Evolutionary conservation across 1,140 invertebrate genomes (phyloP).

Genomic region (Caenorhabditis tropicalis): DNA sequence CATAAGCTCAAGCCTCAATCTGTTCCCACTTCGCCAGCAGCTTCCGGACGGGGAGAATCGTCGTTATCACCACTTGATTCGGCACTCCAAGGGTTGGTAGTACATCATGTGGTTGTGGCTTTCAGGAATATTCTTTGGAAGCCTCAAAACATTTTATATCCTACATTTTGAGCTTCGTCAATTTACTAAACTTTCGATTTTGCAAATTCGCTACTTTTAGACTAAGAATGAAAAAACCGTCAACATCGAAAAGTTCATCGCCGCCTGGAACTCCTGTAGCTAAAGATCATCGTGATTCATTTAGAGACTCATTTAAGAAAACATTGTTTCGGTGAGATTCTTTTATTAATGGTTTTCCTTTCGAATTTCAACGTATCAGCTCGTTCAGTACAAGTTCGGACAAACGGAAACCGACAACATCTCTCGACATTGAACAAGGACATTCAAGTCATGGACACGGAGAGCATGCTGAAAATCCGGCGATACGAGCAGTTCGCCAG

Average conservation of each 20-base stretch:
- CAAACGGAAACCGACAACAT: constrained; percentile 43
- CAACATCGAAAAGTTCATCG: constrained; percentile 3
- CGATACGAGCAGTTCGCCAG: constrained; percentile 36
- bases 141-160: neutral
- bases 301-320: constrained; percentile 9
- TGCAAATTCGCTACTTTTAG: neutral
- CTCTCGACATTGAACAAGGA: constrained; percentile 25
- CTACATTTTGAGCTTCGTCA: neutral
- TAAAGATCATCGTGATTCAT: constrained; percentile 21
- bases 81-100: constrained; percentile 28
- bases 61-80: constrained; percentile 31
- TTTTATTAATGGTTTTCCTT: neutral
- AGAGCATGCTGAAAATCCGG: constrained; percentile 14
- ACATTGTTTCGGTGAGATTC: neutral
- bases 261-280: constrained; percentile 4
- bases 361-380: constrained; percentile 14
- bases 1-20: constrained; percentile 39
- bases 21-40: constrained; percentile 2
- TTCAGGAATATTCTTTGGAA: neutral
- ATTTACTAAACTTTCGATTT: neutral
- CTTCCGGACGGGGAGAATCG: constrained; percentile 12
- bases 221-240: constrained; percentile 20
- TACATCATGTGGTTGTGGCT: neutral
- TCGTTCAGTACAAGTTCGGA: constrained; percentile 44
- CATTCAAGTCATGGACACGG: neutral